Evolutionary conservation across 2,113 vertebrate genomes (phyloP).

Genomic region (Nothoprocta perdicaria): DNA sequence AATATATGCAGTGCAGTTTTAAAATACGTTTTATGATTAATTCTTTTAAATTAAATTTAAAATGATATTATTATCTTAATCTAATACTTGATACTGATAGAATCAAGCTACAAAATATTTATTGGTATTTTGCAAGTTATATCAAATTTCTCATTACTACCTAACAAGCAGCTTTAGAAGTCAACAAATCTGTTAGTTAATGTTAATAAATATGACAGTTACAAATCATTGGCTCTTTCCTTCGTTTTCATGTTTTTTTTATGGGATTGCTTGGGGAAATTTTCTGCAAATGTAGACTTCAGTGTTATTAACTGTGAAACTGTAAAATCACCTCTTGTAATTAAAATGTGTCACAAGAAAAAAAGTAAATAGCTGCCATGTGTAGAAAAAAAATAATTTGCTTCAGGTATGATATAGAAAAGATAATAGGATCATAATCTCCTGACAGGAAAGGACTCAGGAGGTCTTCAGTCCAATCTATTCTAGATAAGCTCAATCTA

Average conservation of each 20-base stretch:
- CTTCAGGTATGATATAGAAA: background rate
- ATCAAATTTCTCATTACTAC: slow-evolving; percentile 27
- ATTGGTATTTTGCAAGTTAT: slow-evolving; percentile 8
- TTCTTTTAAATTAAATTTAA: background rate
- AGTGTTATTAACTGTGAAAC: background rate
- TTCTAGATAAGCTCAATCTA: background rate
- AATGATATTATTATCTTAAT: background rate
- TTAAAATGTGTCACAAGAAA: background rate
- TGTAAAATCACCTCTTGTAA: background rate
- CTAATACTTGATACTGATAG: background rate
- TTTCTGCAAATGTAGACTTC: background rate
- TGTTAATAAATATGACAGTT: slow-evolving; percentile 40
- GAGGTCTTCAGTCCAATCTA: background rate
- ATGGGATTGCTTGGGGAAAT: background rate
- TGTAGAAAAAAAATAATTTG: background rate
- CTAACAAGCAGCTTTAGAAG: slow-evolving; percentile 23
- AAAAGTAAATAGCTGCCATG: background rate
- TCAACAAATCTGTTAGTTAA: slow-evolving; percentile 33
- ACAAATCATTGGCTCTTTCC: background rate
- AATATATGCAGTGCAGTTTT: background rate
- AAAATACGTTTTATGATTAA: background rate
- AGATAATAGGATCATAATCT: background rate
- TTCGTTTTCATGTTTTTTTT: slow-evolving; percentile 38
- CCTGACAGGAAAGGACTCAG: background rate
- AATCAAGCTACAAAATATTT: background rate